A percentile compares a stretch with the other conserved stretches of the same genome.
These are phyloP conservation scores for Oenanthe melanoleuca DNA, from an alignment of 2,113 vertebrate species.

Conservation along the genomic window DNA sequence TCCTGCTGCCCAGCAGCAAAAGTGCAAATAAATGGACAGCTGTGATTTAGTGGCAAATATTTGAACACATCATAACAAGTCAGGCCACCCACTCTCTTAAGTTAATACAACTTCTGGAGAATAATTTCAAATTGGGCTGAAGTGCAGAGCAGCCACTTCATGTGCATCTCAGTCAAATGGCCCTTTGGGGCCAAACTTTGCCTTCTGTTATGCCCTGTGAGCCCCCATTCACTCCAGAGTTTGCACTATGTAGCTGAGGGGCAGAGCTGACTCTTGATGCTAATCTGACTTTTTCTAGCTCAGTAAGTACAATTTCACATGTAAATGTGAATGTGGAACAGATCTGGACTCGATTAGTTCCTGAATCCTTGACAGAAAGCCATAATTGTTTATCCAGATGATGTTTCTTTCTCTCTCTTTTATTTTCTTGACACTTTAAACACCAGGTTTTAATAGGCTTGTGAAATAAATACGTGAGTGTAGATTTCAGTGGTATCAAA, in stretches of 20 bases:
- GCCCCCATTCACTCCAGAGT: not conserved
- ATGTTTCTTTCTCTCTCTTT: slow-evolving; percentile 33
- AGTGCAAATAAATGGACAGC: slow-evolving; percentile 54
- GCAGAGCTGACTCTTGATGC: slow-evolving; percentile 9
- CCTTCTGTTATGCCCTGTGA: not conserved
- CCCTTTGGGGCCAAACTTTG: not conserved
- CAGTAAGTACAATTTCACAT: slow-evolving; percentile 35
- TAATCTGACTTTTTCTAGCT: slow-evolving; percentile 32
- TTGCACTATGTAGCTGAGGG: not conserved
- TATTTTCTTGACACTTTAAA: slow-evolving; percentile 19
- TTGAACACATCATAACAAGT: slow-evolving; percentile 38
- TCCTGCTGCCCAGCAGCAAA: slow-evolving; percentile 37
- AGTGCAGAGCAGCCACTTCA: not conserved
- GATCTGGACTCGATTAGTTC: slow-evolving; percentile 62
- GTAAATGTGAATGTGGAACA: slow-evolving; percentile 50
- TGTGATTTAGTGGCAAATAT: slow-evolving; percentile 53
- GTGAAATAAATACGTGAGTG: not conserved
- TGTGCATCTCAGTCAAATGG: not conserved
- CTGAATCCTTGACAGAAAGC: slow-evolving; percentile 47
- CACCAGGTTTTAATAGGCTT: slow-evolving; percentile 5
- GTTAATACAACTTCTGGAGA: slow-evolving; percentile 24
- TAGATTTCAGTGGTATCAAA: not conserved
- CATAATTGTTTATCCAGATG: slow-evolving; percentile 66
- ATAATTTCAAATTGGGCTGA: not conserved
- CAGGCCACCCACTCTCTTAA: slow-evolving; percentile 42